Base-by-base conservation (phyloP, 2,797 vertebrate species). In the Pampus argenteus region DNA sequence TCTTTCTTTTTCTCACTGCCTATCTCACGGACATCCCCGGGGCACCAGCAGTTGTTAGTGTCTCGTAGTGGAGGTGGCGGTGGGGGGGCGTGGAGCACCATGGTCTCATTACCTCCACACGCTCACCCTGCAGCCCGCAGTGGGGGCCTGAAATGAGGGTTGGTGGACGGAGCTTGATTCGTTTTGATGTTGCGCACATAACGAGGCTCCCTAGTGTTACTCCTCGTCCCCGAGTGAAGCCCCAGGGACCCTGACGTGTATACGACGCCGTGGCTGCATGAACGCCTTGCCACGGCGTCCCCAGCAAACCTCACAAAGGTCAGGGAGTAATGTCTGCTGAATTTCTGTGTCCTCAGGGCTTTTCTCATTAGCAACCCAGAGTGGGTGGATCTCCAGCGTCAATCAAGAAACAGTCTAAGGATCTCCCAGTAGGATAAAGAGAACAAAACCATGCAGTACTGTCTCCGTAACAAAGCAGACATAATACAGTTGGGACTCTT, bases 91-190 rank as follows among this genome's bases (percentile, higher is more conserved):
- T 48, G 74, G 50, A 76, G 79, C 79, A 31, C 77, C 86, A 82
- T 66, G 78, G 75, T 92, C 93, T 93, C 92, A 94, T 93, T 93
- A 94, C 91, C 90, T 93, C 86, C 80, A 85, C 83, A 74, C 74
- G 56, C 81, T 85, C 85, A 74, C 82, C 79, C 84, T 26, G 65
- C 84, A 86, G 85, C 78, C 74, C 61, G 5, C 74, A 64, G 76
- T 74, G 70, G 78, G 71, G 72, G 83, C 76, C 76, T n/a, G 66
- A 66, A 83, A 87, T 45, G 84, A 80, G 77, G 85, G 82, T 83
- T 76, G 88, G 86, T 34, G 82, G 75, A 56, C 52, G 67, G 90
- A 92, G 86, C 56, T 76, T 93, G 92, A 93, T 93, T 91, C 74
- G 86, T 93, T 91, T 86, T 91, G 92, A 94, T 92, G 90, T 87